A percentile compares a stretch with the other conserved stretches of the same genome.
Conservation (phyloP, 2,797 vertebrate genomes). For the Urophycis tenuis region DNA sequence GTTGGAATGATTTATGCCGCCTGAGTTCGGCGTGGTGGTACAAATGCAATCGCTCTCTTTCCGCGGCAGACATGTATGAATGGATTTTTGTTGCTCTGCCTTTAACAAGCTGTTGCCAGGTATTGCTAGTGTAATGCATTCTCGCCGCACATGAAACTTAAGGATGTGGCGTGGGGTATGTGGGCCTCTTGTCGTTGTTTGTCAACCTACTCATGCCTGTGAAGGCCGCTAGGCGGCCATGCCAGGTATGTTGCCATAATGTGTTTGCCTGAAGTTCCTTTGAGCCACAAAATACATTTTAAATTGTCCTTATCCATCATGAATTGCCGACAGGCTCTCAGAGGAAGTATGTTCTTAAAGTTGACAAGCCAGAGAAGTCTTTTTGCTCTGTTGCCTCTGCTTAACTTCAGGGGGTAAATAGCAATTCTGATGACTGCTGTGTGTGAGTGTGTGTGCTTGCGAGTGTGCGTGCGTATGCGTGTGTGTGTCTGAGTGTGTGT, state of each 20-base stretch:
- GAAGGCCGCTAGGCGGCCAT: not conserved
- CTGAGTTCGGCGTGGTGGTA: not conserved
- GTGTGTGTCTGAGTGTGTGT: not conserved
- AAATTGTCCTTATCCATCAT: slow-evolving; percentile 37
- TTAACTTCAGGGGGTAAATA: slow-evolving; percentile 44
- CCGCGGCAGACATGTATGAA: not conserved
- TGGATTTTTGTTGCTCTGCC: not conserved
- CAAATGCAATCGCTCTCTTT: slow-evolving; percentile 1
- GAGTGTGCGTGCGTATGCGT: slow-evolving; percentile 11
- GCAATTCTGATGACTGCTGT: slow-evolving; percentile 20
- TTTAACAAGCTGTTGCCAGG: not conserved
- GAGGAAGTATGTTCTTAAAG: slow-evolving; percentile 34
- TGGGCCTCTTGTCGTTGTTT: not conserved
- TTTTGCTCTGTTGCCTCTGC: slow-evolving; percentile 24
- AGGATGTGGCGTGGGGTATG: not conserved
- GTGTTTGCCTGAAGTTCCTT: not conserved
- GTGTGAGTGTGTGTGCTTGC: slow-evolving; percentile 6
- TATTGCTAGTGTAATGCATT: not conserved
- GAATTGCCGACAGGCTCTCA: slow-evolving; percentile 33
- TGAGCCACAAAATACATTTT: slow-evolving; percentile 19
- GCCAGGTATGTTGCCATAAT: not conserved
- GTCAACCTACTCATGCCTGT: not conserved
- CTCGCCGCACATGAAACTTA: not conserved
- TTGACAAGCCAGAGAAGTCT: slow-evolving; percentile 36
- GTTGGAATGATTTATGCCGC: slow-evolving; percentile 14